Conservation (phyloP, 1,140 invertebrate genomes). For the Solenopsis fugax region DNA sequence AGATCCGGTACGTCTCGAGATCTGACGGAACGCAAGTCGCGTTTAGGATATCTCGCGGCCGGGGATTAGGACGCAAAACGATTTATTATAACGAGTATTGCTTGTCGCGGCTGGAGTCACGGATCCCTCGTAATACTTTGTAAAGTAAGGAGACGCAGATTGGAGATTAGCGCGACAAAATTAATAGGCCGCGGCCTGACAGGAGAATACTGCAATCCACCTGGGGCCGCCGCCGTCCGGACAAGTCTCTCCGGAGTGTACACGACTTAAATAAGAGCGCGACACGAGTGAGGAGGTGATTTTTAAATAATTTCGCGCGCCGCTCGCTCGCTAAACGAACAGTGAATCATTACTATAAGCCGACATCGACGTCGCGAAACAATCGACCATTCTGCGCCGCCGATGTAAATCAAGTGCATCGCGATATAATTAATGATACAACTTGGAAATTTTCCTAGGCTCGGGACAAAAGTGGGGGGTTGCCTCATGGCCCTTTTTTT, state of each 20-base stretch:
- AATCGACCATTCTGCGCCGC: conserved; percentile 51
- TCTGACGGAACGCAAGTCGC: conserved; percentile 44
- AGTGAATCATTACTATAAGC: conserved; percentile 67
- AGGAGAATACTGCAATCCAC: conserved; percentile 77
- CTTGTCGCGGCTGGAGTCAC: conserved; percentile 58
- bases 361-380: conserved; percentile 42
- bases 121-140: conserved; percentile 73
- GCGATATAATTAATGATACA: conserved; percentile 72
- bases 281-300: conserved; percentile 58
- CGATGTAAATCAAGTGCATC: conserved; percentile 69
- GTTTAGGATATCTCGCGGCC: conserved; percentile 61
- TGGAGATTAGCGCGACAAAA: conserved; percentile 83
- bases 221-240: conserved; percentile 77
- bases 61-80: conserved; percentile 36
- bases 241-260: conserved; percentile 26
- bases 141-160: conserved; percentile 80
- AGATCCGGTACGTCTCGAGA: conserved; percentile 29
- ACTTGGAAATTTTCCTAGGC: conserved; percentile 68
- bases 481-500: conserved; percentile 7
- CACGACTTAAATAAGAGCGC: conserved; percentile 49
- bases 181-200: conserved; percentile 81
- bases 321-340: conserved; percentile 29
- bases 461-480: conserved; percentile 59
- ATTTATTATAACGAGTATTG: conserved; percentile 72
- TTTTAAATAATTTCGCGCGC: conserved; percentile 73